Conservation (phyloP, 2,113 vertebrate genomes). For the Verasper variegatus region DNA sequence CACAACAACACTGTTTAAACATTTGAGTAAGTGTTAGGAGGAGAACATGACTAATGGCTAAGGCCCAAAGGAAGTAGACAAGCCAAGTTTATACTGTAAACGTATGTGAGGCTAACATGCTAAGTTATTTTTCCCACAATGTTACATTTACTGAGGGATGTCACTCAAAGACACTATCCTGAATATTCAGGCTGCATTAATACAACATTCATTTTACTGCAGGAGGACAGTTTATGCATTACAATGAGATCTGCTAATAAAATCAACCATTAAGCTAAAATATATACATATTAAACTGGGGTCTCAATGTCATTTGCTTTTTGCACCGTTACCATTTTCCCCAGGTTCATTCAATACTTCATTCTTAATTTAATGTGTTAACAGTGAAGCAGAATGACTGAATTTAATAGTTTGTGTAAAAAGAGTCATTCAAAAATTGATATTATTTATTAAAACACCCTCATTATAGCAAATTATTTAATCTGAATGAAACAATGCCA, state of each 20-base stretch:
- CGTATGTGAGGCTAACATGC: no score
- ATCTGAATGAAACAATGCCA: constrained; percentile 29
- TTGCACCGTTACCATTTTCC: constrained; percentile 78
- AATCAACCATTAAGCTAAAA: constrained; percentile 95
- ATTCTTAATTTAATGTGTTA: constrained; percentile 70
- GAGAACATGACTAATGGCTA: background rate
- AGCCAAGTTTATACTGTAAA: background rate
- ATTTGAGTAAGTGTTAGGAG: background rate
- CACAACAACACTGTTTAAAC: background rate
- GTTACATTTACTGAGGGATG: background rate
- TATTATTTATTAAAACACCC: constrained; percentile 52
- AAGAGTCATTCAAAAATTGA: constrained; percentile 56
- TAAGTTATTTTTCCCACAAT: background rate
- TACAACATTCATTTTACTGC: constrained; percentile 83
- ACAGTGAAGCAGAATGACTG: constrained; percentile 46
- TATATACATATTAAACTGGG: constrained; percentile 92
- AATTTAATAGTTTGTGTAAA: constrained; percentile 30
- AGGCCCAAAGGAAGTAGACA: background rate
- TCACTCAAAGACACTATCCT: constrained; percentile 39
- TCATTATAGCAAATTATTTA: constrained; percentile 29
- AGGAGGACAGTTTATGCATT: constrained; percentile 94
- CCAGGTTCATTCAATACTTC: constrained; percentile 77
- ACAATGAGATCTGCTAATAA: constrained; percentile 96
- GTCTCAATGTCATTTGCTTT: constrained; percentile 82
- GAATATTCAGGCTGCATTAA: constrained; percentile 80